phyloP scores from a whole-genome alignment of 2,888 invertebrate genomes.

The Tetragnatha montana region DNA sequence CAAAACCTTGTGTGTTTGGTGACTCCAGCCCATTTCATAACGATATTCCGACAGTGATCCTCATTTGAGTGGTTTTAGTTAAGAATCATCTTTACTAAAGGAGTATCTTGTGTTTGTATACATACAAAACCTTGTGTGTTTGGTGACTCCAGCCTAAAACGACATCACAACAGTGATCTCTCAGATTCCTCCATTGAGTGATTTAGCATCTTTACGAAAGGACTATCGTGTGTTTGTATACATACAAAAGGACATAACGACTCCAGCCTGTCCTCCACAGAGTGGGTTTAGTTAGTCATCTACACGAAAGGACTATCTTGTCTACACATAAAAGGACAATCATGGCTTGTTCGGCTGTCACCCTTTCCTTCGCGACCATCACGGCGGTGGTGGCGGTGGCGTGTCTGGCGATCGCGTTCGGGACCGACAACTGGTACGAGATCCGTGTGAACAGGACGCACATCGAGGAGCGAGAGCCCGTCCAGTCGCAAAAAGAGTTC shows the following conservation, averaged over 20 bases:
- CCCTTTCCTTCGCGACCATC: slow-evolving; percentile 95
- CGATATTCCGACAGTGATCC: too few species aligned
- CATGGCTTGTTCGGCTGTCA: slow-evolving; percentile 83
- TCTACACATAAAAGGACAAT: neutral
- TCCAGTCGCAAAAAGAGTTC: slow-evolving; percentile 69
- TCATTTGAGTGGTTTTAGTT: too few species aligned
- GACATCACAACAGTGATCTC: too few species aligned
- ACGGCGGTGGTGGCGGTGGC: slow-evolving; percentile 96
- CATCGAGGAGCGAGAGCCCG: slow-evolving; percentile 81
- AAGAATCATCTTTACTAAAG: too few species aligned
- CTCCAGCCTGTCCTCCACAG: slow-evolving; percentile 48
- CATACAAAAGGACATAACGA: slow-evolving; percentile 23
- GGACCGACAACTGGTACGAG: slow-evolving; percentile 97
- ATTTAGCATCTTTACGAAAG: neutral
- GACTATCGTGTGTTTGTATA: neutral
- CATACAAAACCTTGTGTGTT: too few species aligned
- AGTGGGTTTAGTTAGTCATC: neutral
- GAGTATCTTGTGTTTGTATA: too few species aligned
- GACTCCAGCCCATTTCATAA: too few species aligned
- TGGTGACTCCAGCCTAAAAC: too few species aligned
- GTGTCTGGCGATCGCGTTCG: slow-evolving; percentile 93
- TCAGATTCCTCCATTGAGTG: neutral
- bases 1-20: too few species aligned
- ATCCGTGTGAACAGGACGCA: slow-evolving; percentile 92
- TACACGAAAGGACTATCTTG: neutral